These are phyloP conservation scores for Thymelicus lineola DNA, from an alignment of 2,888 invertebrate species.

Conservation along the genomic window DNA sequence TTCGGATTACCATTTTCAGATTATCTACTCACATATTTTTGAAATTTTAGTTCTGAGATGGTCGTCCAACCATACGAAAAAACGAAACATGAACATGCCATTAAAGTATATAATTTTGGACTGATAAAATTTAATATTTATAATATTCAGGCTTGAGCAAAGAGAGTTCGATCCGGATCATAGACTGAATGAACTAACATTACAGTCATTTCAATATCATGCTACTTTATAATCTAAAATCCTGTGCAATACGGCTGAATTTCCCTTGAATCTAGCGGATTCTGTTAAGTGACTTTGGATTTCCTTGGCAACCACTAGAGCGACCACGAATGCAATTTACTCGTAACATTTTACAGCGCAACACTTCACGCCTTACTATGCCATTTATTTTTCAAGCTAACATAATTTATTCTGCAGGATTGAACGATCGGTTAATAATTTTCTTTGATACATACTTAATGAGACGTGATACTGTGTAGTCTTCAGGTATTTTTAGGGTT, in stretches of 20 bases:
- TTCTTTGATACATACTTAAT: neutral
- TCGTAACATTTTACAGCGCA: neutral
- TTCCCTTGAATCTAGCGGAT: neutral
- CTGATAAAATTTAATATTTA: neutral
- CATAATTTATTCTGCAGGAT: neutral
- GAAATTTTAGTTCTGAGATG: too few species aligned
- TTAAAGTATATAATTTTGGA: too few species aligned
- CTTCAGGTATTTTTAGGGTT: neutral
- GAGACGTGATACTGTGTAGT: neutral
- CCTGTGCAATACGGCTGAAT: neutral
- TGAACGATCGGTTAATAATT: neutral
- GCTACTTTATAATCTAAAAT: neutral
- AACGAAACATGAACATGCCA: too few species aligned
- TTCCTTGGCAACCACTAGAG: neutral
- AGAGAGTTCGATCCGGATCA: neutral
- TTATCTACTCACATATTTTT: too few species aligned
- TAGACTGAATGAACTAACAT: neutral
- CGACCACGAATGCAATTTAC: slow-evolving; percentile 1
- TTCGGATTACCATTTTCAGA: too few species aligned
- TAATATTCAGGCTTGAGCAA: neutral
- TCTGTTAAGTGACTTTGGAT: neutral
- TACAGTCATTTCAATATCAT: too few species aligned
- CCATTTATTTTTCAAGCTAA: neutral
- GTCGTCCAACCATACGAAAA: too few species aligned
- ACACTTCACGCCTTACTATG: neutral